Conservation (phyloP, 2,797 vertebrate genomes). For the Oreortyx pictus region DNA sequence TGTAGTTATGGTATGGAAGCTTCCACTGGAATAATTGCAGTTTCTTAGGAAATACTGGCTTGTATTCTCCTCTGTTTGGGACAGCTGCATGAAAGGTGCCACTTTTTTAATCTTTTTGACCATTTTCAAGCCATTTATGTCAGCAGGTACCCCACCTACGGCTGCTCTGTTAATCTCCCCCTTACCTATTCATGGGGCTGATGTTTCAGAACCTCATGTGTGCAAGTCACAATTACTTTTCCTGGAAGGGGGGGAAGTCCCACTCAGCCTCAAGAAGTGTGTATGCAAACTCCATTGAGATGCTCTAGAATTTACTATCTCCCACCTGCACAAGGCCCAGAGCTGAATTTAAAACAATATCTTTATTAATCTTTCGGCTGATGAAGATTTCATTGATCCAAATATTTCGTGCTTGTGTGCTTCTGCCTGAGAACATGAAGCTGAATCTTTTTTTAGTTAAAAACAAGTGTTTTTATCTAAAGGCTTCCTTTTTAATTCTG, state of each 20-base stretch:
- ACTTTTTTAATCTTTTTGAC: neutral
- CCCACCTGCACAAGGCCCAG: neutral
- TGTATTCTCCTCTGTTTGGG: neutral
- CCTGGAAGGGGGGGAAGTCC: neutral
- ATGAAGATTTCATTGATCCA: conserved; percentile 5
- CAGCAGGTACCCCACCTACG: rapidly evolving
- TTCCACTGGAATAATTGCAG: neutral
- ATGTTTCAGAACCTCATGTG: neutral
- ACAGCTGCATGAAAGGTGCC: neutral
- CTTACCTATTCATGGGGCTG: neutral
- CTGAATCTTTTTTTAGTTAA: neutral
- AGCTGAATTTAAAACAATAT: neutral
- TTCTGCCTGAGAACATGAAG: neutral
- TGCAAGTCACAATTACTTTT: neutral
- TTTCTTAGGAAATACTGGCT: neutral
- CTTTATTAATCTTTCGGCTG: neutral
- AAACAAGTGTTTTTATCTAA: neutral
- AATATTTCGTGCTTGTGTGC: neutral
- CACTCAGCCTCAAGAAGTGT: neutral
- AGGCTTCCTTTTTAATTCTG: neutral
- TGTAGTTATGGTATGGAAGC: neutral
- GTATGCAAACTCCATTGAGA: conserved; percentile 12
- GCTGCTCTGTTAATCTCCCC: neutral
- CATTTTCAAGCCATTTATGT: neutral
- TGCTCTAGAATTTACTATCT: conserved; percentile 40